Conservation (phyloP, 2,797 vertebrate genomes). For the Margarornis squamiger region DNA sequence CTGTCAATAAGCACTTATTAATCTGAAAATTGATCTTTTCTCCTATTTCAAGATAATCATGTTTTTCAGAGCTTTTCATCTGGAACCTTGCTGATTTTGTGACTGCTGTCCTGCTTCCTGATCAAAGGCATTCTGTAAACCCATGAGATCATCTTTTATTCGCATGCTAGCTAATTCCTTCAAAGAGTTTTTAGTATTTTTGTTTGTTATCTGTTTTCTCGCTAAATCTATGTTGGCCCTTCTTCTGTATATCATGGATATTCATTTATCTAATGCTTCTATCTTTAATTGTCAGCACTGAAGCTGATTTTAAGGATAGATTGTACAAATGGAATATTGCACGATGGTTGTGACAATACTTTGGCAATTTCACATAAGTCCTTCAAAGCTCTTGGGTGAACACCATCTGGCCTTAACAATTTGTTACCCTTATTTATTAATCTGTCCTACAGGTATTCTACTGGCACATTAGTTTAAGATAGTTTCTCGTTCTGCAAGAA, state of each 20-base stretch:
- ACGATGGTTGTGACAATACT: not conserved
- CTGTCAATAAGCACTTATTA: not conserved
- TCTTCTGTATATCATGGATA: not conserved
- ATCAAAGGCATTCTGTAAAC: not conserved
- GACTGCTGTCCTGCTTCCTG: not conserved
- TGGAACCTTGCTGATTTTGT: not conserved
- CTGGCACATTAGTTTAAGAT: not conserved
- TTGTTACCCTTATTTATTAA: not conserved
- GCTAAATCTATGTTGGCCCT: not conserved
- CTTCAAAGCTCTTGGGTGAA: not conserved
- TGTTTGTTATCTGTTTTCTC: not conserved
- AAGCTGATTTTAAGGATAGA: not conserved
- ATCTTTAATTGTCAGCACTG: not conserved
- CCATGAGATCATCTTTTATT: not conserved
- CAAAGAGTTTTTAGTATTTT: not conserved
- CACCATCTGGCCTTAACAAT: conserved; percentile 6
- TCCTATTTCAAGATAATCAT: not conserved
- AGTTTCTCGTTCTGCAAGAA: not conserved
- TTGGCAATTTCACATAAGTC: not conserved
- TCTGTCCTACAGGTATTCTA: not conserved
- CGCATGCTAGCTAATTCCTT: not conserved
- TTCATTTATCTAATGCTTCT: not conserved
- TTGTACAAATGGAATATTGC: not conserved
- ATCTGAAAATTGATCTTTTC: not conserved
- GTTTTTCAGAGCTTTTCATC: not conserved